Base-by-base conservation (phyloP, 2,113 vertebrate species). In the Lamprologus ornatipinnis region DNA sequence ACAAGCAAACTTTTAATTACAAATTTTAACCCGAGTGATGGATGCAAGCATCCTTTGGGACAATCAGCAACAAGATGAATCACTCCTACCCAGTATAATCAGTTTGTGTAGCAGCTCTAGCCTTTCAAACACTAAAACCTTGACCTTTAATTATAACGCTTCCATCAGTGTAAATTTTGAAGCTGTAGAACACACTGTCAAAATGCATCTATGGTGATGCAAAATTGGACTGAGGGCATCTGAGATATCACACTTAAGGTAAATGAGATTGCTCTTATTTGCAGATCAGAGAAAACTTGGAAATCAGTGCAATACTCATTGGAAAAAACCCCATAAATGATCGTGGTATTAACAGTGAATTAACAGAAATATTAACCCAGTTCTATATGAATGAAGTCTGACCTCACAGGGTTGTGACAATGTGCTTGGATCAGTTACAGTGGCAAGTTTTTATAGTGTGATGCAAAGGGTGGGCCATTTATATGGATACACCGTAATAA, bases 141-240 rank as follows among this genome's bases (percentile, higher is more conserved):
- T 94, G 89, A 93, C 90, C 89, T 93, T 94, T 94, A 88, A 85
- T 88, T 80, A 88, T 57, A 80, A 81, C 33, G 40, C 73, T 54
- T 88, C 42, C 37, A 83, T 87, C 68, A 81, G 53, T 60, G 78
- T 85, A 78, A 82, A 84, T 83, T 47, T 51, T 53, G 57, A 82
- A 33, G 65, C 82, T 86, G n/a, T 40, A 23, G 14, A 85, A 49
- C 17, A 55, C 14, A 14, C 57, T 85, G 84, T 75, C 87, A 81
- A 68, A 47, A 79, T 70, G 35, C 60, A 63, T 82, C 53, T 35
- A 47, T 3, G 58, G 11, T 31, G 15, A 19, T 2, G 23, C 26
- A 80, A 85, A 85, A 80, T 55, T 81, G 21, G 15, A 70, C 81
- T 5, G 5, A 19, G 53, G 17, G 6, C 58, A 33, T 83, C 47